Evolutionary conservation across 92 coral and sea anemone species (phyloP).

Genomic region (Umimayanthus kanabou): DNA sequence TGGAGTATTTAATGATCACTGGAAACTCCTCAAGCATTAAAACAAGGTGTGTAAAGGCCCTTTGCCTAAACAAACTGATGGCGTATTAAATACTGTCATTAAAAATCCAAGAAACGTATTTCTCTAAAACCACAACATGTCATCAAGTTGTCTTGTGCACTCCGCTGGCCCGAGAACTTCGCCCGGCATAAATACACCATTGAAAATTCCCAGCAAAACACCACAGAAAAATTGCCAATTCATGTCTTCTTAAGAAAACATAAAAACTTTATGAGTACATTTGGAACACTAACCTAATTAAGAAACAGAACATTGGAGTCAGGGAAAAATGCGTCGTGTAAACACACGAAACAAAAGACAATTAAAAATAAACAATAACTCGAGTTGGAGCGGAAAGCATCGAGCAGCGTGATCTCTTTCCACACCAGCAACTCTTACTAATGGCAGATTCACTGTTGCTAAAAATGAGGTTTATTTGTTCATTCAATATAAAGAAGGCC

Average conservation of each 20-base stretch:
- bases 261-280: background rate
- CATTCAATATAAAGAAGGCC: background rate
- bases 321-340: slow-evolving; percentile 1
- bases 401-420: background rate
- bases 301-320: slow-evolving; percentile 9
- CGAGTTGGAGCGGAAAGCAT: slow-evolving; percentile 4
- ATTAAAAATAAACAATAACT: background rate
- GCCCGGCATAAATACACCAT: no score
- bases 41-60: slow-evolving; percentile 25
- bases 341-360: slow-evolving; percentile 25
- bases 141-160: background rate
- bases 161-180: background rate
- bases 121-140: background rate
- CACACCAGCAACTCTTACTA: background rate
- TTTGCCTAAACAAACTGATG: slow-evolving; percentile 24
- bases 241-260: background rate
- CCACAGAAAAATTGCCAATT: background rate
- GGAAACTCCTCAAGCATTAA: slow-evolving; percentile 25
- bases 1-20: slow-evolving; percentile 5
- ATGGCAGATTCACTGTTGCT: background rate
- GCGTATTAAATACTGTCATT: slow-evolving; percentile 6
- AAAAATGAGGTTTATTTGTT: background rate
- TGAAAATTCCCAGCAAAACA: background rate
- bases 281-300: background rate
- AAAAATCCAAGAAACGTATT: background rate